Evolutionary conservation across 2,113 vertebrate genomes (phyloP).

Genomic region (Chamaea fasciata): DNA sequence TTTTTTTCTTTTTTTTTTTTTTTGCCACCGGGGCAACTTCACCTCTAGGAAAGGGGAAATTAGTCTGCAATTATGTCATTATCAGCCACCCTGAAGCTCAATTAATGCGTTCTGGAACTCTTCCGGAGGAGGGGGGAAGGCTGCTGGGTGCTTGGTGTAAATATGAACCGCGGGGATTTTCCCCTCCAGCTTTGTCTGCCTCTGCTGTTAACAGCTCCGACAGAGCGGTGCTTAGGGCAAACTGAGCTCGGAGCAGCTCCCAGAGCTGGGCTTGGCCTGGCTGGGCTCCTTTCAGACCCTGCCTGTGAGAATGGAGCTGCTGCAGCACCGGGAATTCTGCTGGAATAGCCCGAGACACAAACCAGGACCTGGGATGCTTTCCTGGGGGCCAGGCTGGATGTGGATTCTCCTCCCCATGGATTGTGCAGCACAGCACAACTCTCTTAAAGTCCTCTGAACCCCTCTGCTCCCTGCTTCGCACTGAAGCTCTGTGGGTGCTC

Average conservation of each 20-base stretch:
- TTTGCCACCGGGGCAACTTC: not conserved
- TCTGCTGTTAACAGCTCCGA: rapidly evolving
- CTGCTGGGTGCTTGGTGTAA: not conserved
- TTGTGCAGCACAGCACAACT: not conserved
- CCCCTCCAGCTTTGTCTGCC: not conserved
- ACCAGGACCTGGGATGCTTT: not conserved
- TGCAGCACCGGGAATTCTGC: not conserved
- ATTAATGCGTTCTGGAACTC: not conserved
- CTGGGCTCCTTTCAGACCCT: not conserved
- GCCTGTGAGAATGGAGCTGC: not conserved
- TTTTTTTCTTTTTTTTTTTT: not conserved
- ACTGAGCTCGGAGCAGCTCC: not conserved
- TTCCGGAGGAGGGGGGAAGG: not conserved
- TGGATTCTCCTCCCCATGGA: not conserved
- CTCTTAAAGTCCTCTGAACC: not conserved
- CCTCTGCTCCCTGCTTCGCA: not conserved
- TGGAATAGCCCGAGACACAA: not conserved
- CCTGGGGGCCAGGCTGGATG: not conserved
- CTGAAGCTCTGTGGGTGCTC: not conserved
- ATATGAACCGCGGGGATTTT: rapidly evolving
- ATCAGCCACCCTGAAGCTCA: not conserved
- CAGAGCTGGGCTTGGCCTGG: too few relatives aligned
- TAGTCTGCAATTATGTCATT: constrained; percentile 24
- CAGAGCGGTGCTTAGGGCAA: rapidly evolving
- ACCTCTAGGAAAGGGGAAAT: constrained; percentile 28